Conservation (phyloP, 2,797 vertebrate species). For the Diplodus puntazzo region DNA sequence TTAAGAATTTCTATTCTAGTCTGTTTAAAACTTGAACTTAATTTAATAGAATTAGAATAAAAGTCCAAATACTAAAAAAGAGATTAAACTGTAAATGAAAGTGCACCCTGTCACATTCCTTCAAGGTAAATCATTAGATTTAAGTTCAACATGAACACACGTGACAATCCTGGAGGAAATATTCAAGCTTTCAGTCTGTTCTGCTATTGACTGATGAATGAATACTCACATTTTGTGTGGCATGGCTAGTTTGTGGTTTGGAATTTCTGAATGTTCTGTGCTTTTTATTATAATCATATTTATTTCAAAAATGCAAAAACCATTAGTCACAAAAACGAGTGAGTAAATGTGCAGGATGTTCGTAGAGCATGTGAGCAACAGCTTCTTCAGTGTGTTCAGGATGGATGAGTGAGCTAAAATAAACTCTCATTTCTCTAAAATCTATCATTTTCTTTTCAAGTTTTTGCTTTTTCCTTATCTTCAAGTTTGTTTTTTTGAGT, state of each 20-base stretch:
- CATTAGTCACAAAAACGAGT: not conserved
- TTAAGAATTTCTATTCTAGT: too few relatives aligned
- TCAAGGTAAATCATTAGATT: not conserved
- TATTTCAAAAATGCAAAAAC: not conserved
- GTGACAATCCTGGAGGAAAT: not conserved
- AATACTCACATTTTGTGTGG: too few relatives aligned
- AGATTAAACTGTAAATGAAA: too few relatives aligned
- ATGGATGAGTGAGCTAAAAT: not conserved
- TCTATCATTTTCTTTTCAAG: not conserved
- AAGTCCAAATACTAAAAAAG: too few relatives aligned
- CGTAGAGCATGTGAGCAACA: not conserved
- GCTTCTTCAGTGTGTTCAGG: not conserved
- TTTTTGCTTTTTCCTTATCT: not conserved
- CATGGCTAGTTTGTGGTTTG: not conserved
- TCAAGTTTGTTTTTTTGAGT: not conserved
- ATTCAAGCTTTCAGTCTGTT: too few relatives aligned
- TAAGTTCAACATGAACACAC: too few relatives aligned
- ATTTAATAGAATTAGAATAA: too few relatives aligned
- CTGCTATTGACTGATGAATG: too few relatives aligned
- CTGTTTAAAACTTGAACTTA: too few relatives aligned
- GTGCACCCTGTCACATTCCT: too few relatives aligned
- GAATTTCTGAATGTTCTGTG: not conserved
- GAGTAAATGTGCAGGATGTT: not conserved
- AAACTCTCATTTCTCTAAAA: not conserved
- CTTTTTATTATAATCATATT: rapidly evolving